phyloP scores from a whole-genome alignment of 37 sponge, comb jelly and placozoan genomes.

The Spongia lamella region DNA sequence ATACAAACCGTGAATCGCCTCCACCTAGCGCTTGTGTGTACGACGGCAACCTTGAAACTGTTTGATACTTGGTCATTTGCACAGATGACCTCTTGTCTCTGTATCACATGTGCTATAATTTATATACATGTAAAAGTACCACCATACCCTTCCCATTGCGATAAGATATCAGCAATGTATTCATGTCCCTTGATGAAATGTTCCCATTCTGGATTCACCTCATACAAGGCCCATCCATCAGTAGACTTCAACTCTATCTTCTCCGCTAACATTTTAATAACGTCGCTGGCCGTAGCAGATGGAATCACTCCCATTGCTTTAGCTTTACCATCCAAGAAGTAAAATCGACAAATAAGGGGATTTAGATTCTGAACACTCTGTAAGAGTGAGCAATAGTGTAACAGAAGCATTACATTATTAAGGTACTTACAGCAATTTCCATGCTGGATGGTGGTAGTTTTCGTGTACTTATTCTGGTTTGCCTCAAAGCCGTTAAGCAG shows the following conservation, averaged over 20 bases:
- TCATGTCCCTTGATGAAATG: conserved; percentile 88
- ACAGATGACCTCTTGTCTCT: conserved; percentile 91
- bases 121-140: background rate
- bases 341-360: conserved; percentile 91
- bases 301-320: conserved; percentile 91
- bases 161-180: conserved; percentile 92
- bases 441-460: conserved; percentile 85
- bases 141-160: conserved; percentile 88
- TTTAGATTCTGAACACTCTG: conserved; percentile 79
- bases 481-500: conserved; percentile 73
- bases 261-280: conserved; percentile 76
- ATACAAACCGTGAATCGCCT: conserved; percentile 90
- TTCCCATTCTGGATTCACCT: conserved; percentile 89
- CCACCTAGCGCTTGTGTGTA: conserved; percentile 88
- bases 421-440: conserved; percentile 85
- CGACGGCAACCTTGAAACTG: conserved; percentile 64
- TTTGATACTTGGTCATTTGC: conserved; percentile 87
- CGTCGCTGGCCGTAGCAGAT: conserved; percentile 79
- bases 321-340: conserved; percentile 96
- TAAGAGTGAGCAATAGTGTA: background rate
- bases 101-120: background rate
- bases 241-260: conserved; percentile 86
- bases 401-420: background rate
- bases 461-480: conserved; percentile 71
- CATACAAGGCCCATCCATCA: conserved; percentile 96